Percentiles rank a stretch among this genome's conserved stretches.
Evolutionary conservation across 2,113 vertebrate genomes (phyloP).

Genomic region (Callospermophilus lateralis): DNA sequence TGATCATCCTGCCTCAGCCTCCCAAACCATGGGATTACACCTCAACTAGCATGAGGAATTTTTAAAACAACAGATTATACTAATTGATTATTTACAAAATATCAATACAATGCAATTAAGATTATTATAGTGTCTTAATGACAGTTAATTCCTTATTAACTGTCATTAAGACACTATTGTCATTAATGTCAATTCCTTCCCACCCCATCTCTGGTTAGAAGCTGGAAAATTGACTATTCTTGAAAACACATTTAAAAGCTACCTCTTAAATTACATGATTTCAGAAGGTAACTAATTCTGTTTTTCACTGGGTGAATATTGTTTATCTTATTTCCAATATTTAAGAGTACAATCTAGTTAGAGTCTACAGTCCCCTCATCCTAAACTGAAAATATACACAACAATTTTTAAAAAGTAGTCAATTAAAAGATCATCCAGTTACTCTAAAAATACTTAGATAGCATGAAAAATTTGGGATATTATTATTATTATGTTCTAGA

Average conservation of each 20-base stretch:
- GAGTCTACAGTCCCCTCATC: neutral
- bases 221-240: neutral
- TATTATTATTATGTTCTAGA: neutral
- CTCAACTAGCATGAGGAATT: neutral
- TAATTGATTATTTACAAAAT: neutral
- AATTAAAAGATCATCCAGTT: slow-evolving; percentile 11
- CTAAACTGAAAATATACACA: neutral
- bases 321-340: neutral
- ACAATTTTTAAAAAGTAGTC: neutral
- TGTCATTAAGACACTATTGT: too few species aligned
- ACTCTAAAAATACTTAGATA: slow-evolving; percentile 42
- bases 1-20: too few species aligned
- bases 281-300: slow-evolving; percentile 4
- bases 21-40: too few species aligned
- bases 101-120: neutral
- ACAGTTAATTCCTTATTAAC: neutral
- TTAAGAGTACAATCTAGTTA: slow-evolving; percentile 12
- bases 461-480: neutral
- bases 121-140: slow-evolving; percentile 21
- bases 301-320: neutral
- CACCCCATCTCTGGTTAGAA: slow-evolving; percentile 3
- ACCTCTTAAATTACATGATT: neutral
- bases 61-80: neutral
- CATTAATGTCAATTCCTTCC: neutral
- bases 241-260: slow-evolving; percentile 28